Base-by-base conservation (phyloP, 2,113 vertebrate species). In the Mesocricetus auratus region DNA sequence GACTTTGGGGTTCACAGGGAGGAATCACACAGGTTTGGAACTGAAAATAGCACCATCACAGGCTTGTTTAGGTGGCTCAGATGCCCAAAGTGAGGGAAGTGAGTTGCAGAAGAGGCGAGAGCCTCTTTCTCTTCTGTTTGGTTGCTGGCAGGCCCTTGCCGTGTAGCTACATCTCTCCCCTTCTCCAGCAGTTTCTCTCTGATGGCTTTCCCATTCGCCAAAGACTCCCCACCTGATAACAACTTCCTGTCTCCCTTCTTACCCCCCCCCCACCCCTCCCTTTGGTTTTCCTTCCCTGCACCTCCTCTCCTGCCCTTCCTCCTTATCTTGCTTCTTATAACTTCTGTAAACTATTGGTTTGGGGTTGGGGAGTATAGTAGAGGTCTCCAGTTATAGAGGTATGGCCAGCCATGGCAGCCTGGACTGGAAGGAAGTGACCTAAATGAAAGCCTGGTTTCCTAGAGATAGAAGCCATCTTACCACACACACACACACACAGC, bases 301-400 rank as follows among this genome's bases (percentile, higher is more conserved):
- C 47, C 68, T 36, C 69, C 5, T 69, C 45, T 68, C 73, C 89
- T 89, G 58, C 22, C 39, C 73, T 94, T 86, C 90, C 88, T 92
- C 56, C 77, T 93, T 79, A 60, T 5, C 62, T 62, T 53, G 1
- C 47, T 92, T 90, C 93, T n/a, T 86, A 92, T 36, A 91, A 94
- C 95, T 96, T 93, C 88, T 97, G 92, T 96, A 95, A 97, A 66
- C 92, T 94, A 96, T 96, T 4, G 8, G 74, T 62, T 93, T 74
- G 33, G 17, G 24, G 15, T 36, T 87, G 36, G 31, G 62, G 42
- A 47, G 47, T 2, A 58, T 66, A 66, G 62, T 33, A 94, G 73
- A 93, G 88, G 86, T 58, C 89, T 82, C 68, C 95, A 93, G 92
- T 86, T 96, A 92, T 82, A 77, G 90, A 50, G 92, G 50, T 86